phyloP scores from a whole-genome alignment of 2,113 vertebrate species.

The Oceanites oceanicus region DNA sequence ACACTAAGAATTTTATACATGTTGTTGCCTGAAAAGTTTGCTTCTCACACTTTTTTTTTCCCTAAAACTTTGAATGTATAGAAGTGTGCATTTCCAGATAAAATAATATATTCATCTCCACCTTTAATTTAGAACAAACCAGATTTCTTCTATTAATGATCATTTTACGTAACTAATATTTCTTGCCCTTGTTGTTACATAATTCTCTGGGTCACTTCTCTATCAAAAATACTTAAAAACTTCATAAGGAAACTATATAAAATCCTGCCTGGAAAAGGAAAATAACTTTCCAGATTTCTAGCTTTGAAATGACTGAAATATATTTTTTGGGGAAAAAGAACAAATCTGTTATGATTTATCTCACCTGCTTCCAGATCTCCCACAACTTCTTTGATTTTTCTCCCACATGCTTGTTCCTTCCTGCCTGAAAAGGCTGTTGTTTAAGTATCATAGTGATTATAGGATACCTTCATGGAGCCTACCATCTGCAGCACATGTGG shows the following conservation, averaged over 20 bases:
- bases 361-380: not conserved
- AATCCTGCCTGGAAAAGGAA: not conserved
- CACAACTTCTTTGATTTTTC: not conserved
- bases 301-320: not conserved
- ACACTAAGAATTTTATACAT: not conserved
- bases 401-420: not conserved
- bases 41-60: not conserved
- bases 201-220: not conserved
- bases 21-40: not conserved
- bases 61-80: not conserved
- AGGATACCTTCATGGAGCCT: not conserved
- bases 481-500: not conserved
- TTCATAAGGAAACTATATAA: not conserved
- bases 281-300: fast-evolving
- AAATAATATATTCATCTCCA: not conserved
- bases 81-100: not conserved
- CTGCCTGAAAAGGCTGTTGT: not conserved
- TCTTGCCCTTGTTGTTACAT: not conserved
- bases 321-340: not conserved
- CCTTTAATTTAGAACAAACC: not conserved
- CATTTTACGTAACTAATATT: not conserved
- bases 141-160: not conserved
- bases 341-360: not conserved
- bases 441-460: not conserved
- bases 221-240: not conserved